Evolutionary conservation across 2,113 vertebrate species (phyloP).

Genomic region (Egretta garzetta): DNA sequence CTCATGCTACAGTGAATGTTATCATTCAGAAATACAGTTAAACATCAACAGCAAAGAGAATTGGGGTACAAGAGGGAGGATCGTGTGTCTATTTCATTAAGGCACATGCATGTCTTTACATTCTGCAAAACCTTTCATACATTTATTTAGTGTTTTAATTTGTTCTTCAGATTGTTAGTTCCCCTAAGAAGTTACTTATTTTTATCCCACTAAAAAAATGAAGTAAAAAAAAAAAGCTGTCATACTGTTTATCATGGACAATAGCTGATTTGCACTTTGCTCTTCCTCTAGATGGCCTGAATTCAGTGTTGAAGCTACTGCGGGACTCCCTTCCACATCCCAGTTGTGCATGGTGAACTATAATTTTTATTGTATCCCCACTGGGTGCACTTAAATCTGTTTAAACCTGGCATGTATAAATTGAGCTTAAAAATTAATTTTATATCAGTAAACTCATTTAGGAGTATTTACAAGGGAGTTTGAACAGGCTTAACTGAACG

Average conservation of each 20-base stretch:
- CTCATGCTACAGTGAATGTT: not conserved
- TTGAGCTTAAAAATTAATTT: not conserved
- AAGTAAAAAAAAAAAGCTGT: not conserved
- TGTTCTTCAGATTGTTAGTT: fast-evolving
- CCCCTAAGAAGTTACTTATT: not conserved
- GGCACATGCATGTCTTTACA: not conserved
- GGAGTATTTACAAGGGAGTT: not conserved
- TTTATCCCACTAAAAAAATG: not conserved
- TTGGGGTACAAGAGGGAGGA: not conserved
- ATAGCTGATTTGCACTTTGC: not conserved
- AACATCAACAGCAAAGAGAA: not conserved
- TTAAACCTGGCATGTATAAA: not conserved
- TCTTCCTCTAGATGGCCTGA: not conserved
- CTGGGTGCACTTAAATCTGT: not conserved
- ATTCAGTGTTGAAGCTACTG: not conserved
- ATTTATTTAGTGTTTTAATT: not conserved
- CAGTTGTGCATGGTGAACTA: not conserved
- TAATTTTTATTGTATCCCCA: not conserved
- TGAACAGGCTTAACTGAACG: not conserved
- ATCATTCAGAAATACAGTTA: not conserved
- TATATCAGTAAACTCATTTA: not conserved
- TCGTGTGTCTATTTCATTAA: not conserved
- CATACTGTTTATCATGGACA: not conserved
- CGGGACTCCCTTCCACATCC: not conserved
- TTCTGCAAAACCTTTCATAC: not conserved